A percentile compares a stretch with the other conserved stretches of the same genome.
Conservation (phyloP, 2,888 invertebrate genomes). For the Cheilosia variabilis region DNA sequence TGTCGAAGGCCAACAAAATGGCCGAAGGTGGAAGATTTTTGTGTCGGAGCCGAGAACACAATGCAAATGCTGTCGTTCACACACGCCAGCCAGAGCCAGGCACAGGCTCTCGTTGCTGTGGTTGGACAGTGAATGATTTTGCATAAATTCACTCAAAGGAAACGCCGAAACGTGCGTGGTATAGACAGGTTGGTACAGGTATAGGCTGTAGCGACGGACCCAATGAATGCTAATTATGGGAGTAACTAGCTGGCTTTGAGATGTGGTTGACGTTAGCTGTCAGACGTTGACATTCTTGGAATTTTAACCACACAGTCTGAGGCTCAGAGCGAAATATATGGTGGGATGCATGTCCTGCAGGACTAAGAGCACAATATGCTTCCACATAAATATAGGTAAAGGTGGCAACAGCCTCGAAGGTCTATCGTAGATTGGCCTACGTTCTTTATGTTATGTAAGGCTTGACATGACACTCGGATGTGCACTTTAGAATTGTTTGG, state of each 20-base stretch:
- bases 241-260: conserved; percentile 2
- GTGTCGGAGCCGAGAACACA: conserved; percentile 40
- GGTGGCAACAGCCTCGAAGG: no score
- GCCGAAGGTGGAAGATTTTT: conserved; percentile 69
- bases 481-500: no score
- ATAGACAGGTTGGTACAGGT: background rate
- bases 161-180: conserved; percentile 15
- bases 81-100: conserved; percentile 26
- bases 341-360: no score
- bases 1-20: conserved; percentile 72
- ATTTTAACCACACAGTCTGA: no score
- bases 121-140: conserved; percentile 72
- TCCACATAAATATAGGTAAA: no score
- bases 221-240: conserved; percentile 2
- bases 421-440: no score
- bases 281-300: no score
- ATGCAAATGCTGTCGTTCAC: conserved; percentile 54
- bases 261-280: no score
- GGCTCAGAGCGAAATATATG: no score
- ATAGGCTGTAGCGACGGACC: background rate
- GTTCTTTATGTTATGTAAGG: no score
- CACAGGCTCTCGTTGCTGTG: conserved; percentile 42
- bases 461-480: no score
- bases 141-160: conserved; percentile 59
- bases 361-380: no score